Evolutionary conservation across 2,888 invertebrate species (phyloP), one percentile per base, ranked within the genome.

Genomic region (Priapulus caudatus): DNA sequence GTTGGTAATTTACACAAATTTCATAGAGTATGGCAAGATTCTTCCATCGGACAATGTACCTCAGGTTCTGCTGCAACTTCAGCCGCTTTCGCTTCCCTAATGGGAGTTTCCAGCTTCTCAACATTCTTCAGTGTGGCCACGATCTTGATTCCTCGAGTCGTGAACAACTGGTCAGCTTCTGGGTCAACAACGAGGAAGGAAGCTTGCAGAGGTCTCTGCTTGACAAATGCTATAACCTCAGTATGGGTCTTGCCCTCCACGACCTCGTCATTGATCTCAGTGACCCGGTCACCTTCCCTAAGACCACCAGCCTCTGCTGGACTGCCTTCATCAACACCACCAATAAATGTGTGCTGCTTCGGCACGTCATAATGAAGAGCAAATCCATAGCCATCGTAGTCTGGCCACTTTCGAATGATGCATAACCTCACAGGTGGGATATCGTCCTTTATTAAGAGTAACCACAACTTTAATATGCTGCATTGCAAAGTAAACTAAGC

Each of bases 251-350:
- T n/a, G 10, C n/a, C 33, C 33, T 33, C 33, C 10, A 33, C 33
- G n/a, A 10, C n/a, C 10, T n/a, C 10, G n/a, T n/a, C 33, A 33
- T 33, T 33, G 33, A 33, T n/a, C n/a, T 33, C 33, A 10, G n/a
- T 33, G 33, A 33, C 33, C n/a, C 33, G 33, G n/a, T 33, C 33
- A n/a, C n/a, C 33, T n/a, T 10, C 10, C 33, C 33, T 10, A 33
- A 33, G 33, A n/a, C 33, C 33, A 33, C 33, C 33, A n/a, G 33
- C 33, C 33, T 33, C 33, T 33, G 33, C 33, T 33, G 33, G 33
- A 33, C 33, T 33, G 10, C 33, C 10, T 33, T 10, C 10, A 10
- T 33, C 33, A 33, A 33, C 33, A n/a, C n/a, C n/a, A 33, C 33
- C 10, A 33, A 33, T 33, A 33, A 10, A 10, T 33, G 10, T n/a